These are phyloP conservation scores for Plagodis dolabraria DNA, from an alignment of 2,888 invertebrate genomes.

Conservation along the genomic window DNA sequence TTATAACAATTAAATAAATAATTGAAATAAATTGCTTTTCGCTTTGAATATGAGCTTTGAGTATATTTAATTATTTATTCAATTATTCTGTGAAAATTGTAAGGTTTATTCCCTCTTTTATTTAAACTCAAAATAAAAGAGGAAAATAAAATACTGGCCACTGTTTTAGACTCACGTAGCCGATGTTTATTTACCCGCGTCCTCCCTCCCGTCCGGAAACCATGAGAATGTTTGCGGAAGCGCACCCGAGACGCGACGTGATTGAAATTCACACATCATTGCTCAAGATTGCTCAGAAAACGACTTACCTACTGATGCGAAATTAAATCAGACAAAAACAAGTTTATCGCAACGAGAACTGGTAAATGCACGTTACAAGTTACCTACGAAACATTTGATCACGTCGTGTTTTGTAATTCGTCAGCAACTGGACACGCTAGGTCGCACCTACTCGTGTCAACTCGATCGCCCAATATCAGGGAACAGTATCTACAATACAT, in stretches of 20 bases:
- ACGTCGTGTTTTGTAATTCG: conserved; percentile 54
- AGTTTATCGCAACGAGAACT: conserved; percentile 25
- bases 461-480: conserved; percentile 35
- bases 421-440: conserved; percentile 38
- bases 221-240: conserved; percentile 32
- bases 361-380: conserved; percentile 39
- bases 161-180: too few relatives aligned
- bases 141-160: too few relatives aligned
- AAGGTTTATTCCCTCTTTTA: too few relatives aligned
- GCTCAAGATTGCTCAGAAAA: conserved; percentile 46
- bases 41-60: too few relatives aligned
- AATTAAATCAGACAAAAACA: conserved; percentile 34
- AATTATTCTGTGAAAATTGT: too few relatives aligned
- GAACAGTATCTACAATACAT: conserved; percentile 35
- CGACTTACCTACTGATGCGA: conserved; percentile 41
- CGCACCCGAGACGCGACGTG: conserved; percentile 36
- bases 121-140: too few relatives aligned
- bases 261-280: conserved; percentile 54
- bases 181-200: conserved; percentile 7
- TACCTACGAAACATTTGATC: conserved; percentile 54
- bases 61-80: too few relatives aligned
- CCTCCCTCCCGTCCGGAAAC: conserved; percentile 28
- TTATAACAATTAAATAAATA: too few relatives aligned
- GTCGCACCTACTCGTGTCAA: conserved; percentile 36
- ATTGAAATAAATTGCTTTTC: too few relatives aligned